Conservation (phyloP, 2,888 invertebrate species). For the Pheosia tremula region DNA sequence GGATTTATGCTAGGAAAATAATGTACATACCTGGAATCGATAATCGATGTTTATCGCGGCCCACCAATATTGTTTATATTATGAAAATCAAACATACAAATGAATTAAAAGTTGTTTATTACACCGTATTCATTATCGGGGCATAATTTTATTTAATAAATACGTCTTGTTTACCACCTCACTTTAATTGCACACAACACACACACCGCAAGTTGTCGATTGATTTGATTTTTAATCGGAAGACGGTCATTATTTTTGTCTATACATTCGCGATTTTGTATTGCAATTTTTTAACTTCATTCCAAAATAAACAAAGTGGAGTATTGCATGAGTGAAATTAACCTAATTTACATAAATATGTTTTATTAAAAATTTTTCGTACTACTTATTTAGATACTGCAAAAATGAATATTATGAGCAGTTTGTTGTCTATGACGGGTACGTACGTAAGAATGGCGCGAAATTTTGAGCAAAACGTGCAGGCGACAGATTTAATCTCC, state of each 20-base stretch:
- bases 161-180: constrained; percentile 46
- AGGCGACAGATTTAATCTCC: no score
- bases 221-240: constrained; percentile 42
- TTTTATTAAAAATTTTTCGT: no score
- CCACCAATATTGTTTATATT: constrained; percentile 6
- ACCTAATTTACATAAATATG: no score
- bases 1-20: constrained; percentile 22
- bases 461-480: no score
- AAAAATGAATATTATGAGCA: no score
- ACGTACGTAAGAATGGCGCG: no score
- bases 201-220: constrained; percentile 38
- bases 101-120: constrained; percentile 4
- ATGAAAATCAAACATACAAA: constrained; percentile 12
- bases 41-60: not conserved
- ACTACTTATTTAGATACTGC: no score
- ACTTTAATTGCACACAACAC: constrained; percentile 20
- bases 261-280: not conserved
- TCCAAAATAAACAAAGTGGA: not conserved
- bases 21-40: constrained; percentile 27
- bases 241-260: not conserved
- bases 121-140: not conserved
- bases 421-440: no score
- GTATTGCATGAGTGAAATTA: no score
- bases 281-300: no score
- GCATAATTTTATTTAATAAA: constrained; percentile 15